phyloP scores from a whole-genome alignment of 1,140 invertebrate species.

The Diuraphis noxia region DNA sequence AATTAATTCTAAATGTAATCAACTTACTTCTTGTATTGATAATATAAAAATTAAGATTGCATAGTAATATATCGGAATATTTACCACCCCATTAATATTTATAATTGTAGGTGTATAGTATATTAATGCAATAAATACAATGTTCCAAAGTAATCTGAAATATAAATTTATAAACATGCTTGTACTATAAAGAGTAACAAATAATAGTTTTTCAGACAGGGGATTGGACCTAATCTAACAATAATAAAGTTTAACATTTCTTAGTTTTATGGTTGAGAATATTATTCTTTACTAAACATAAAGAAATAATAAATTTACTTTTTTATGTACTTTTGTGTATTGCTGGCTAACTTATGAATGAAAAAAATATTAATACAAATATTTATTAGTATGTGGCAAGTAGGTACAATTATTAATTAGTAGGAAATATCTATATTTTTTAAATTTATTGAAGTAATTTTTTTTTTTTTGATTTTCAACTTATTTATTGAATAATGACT shows the following conservation, averaged over 20 bases:
- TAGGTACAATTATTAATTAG: too few species aligned
- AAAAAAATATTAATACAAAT: too few species aligned
- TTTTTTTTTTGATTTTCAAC: too few species aligned
- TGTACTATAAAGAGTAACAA: not conserved
- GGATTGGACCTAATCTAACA: too few species aligned
- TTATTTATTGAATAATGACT: too few species aligned
- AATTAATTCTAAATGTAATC: not conserved
- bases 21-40: not conserved
- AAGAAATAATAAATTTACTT: not conserved
- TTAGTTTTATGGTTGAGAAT: not conserved
- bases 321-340: not conserved
- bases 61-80: constrained; percentile 7
- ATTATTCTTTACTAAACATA: not conserved
- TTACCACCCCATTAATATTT: not conserved
- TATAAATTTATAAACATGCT: not conserved
- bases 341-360: too few species aligned
- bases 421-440: too few species aligned
- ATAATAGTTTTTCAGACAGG: not conserved
- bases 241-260: too few species aligned
- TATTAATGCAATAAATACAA: not conserved
- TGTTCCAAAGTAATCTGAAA: not conserved
- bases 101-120: not conserved
- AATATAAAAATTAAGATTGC: not conserved
- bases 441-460: too few species aligned
- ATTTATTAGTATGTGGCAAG: too few species aligned